phyloP scores from a whole-genome alignment of 2,888 invertebrate genomes.

The Dynastes tityus region DNA sequence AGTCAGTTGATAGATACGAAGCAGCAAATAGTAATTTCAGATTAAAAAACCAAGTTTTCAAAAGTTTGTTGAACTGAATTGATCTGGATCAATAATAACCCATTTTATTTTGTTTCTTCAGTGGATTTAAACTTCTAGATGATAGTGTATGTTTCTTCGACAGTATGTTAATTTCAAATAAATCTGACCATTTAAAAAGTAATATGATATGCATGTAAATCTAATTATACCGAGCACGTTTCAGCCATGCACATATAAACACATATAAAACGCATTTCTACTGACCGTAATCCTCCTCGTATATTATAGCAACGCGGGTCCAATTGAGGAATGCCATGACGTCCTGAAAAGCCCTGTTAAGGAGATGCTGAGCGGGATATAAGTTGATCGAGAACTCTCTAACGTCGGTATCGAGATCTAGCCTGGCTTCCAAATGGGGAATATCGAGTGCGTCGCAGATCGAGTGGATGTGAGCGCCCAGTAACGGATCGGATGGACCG shows the following conservation, averaged over 20 bases:
- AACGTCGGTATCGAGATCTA: conserved; percentile 75
- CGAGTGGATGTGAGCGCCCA: conserved; percentile 84
- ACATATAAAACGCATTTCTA: conserved; percentile 16
- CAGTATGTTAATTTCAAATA: too few species aligned
- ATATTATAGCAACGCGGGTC: conserved; percentile 94
- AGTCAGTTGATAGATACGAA: too few species aligned
- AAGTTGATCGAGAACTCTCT: conserved; percentile 85
- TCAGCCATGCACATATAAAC: not conserved
- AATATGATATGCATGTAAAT: too few species aligned
- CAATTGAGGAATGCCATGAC: conserved; percentile 89
- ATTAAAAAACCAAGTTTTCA: too few species aligned
- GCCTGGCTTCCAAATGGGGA: conserved; percentile 83
- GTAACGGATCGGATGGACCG: conserved; percentile 83
- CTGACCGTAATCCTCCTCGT: conserved; percentile 90
- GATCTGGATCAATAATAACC: too few species aligned
- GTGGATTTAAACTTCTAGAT: too few species aligned
- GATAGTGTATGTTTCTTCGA: too few species aligned
- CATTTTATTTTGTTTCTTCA: too few species aligned
- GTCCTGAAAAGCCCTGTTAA: conserved; percentile 84
- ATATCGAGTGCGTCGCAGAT: conserved; percentile 87
- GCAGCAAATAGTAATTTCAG: too few species aligned
- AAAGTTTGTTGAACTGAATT: not conserved
- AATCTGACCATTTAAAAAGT: too few species aligned
- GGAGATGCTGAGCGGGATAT: conserved; percentile 81
- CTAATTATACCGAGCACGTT: too few species aligned